Evolutionary conservation across 2,888 invertebrate species (phyloP).

Genomic region (Cryptus armator): DNA sequence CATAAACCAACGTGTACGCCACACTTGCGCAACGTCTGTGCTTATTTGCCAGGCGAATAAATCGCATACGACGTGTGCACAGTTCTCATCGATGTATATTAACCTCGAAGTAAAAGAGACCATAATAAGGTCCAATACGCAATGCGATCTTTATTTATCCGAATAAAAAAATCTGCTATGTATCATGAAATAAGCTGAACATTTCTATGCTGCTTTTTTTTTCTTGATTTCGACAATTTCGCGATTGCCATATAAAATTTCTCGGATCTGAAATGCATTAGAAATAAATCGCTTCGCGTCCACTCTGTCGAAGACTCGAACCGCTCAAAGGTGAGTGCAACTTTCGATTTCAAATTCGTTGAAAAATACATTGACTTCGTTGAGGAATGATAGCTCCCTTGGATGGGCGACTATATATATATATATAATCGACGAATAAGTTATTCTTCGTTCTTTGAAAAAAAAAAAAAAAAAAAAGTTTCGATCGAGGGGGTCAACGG

Average conservation of each 20-base stretch:
- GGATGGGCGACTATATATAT: neutral
- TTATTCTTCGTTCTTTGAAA: neutral
- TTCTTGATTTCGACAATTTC: neutral
- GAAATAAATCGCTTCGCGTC: neutral
- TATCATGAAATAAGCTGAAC: neutral
- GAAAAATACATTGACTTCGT: slow-evolving; percentile 36
- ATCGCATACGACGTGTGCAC: slow-evolving; percentile 63
- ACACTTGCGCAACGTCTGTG: slow-evolving; percentile 51
- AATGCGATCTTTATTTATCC: too few relatives aligned
- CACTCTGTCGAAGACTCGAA: neutral
- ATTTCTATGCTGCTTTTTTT: neutral
- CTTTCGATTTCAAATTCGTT: slow-evolving; percentile 4
- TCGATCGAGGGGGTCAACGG: slow-evolving; percentile 6
- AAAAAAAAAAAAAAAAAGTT: slow-evolving; percentile 14
- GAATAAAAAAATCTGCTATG: neutral
- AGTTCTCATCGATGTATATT: slow-evolving; percentile 66
- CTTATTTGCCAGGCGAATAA: slow-evolving; percentile 58
- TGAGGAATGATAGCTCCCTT: neutral
- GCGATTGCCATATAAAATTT: neutral
- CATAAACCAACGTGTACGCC: neutral
- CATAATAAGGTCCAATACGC: too few relatives aligned
- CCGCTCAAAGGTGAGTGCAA: neutral
- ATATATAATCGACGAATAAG: neutral
- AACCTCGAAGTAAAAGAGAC: neutral
- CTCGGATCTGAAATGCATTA: neutral